Conservation (phyloP, 2,888 invertebrate species). For the Luperina testacea region DNA sequence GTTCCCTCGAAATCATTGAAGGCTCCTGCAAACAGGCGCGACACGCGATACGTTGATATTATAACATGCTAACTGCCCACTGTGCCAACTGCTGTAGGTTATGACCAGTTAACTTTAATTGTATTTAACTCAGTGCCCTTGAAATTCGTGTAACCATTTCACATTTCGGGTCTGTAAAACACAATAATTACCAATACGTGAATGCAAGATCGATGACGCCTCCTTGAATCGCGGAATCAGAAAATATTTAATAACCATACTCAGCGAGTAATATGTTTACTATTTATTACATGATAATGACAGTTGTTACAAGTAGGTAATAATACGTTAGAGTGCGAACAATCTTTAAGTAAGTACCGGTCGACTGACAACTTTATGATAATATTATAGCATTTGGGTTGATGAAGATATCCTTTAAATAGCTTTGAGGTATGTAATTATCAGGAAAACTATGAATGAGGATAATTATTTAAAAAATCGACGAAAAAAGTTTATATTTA, state of each 20-base stretch:
- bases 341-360: conserved; percentile 49
- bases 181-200: conserved; percentile 6
- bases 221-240: conserved; percentile 27
- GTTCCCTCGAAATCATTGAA: too few relatives aligned
- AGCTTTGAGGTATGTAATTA: conserved; percentile 28
- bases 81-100: not conserved
- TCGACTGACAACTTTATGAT: conserved; percentile 53
- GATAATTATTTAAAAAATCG: not conserved
- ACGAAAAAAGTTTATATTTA: not conserved
- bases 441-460: conserved; percentile 1
- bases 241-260: conserved; percentile 54
- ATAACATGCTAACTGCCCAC: too few relatives aligned
- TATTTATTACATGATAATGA: conserved; percentile 62
- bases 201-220: conserved; percentile 15
- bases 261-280: conserved; percentile 46
- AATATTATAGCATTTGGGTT: conserved; percentile 47
- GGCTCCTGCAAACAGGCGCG: too few relatives aligned
- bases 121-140: not conserved
- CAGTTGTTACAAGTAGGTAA: conserved; percentile 54
- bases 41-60: too few relatives aligned
- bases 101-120: not conserved
- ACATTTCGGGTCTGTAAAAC: conserved; percentile 1
- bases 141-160: not conserved
- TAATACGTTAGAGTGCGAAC: conserved; percentile 48
- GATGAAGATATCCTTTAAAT: conserved; percentile 45